Percentiles rank a stretch among this genome's conserved stretches.
These are phyloP conservation scores for Penelope pileata DNA, from an alignment of 2,113 vertebrate species.

Conservation along the genomic window DNA sequence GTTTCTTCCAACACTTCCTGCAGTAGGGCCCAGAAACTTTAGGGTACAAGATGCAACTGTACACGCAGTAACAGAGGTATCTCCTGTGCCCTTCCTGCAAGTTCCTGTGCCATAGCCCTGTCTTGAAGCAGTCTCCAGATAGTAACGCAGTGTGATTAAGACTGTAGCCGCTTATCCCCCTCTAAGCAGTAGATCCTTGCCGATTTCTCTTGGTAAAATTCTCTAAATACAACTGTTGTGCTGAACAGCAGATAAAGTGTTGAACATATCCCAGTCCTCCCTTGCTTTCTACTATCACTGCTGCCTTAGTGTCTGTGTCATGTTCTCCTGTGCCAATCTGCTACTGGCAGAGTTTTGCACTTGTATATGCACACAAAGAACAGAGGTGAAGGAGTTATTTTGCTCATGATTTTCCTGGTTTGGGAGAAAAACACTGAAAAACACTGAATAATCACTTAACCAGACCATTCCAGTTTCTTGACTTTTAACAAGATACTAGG, in stretches of 20 bases:
- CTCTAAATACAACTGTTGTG: not conserved
- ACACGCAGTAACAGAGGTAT: not conserved
- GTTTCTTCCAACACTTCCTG: not conserved
- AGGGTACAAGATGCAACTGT: not conserved
- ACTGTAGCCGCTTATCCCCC: not conserved
- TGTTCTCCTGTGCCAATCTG: accelerated
- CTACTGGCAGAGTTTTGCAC: not conserved
- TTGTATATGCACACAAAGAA: not conserved
- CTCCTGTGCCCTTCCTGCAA: not conserved
- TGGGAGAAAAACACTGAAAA: not conserved
- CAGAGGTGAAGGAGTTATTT: not conserved
- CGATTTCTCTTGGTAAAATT: not conserved
- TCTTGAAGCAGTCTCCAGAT: not conserved
- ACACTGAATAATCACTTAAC: not conserved
- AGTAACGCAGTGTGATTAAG: not conserved
- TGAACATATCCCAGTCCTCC: not conserved
- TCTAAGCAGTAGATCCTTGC: not conserved
- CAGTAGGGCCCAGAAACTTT: not conserved
- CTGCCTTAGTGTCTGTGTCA: no score
- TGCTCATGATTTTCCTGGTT: not conserved
- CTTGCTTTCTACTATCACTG: no score
- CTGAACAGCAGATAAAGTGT: not conserved
- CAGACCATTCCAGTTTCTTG: not conserved
- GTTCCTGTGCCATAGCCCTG: not conserved
- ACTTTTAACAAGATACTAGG: slow-evolving; percentile 1